Percentiles rank a stretch among this genome's conserved stretches.
Conservation (phyloP, 2,113 vertebrate species). For the Vicugna pacos region DNA sequence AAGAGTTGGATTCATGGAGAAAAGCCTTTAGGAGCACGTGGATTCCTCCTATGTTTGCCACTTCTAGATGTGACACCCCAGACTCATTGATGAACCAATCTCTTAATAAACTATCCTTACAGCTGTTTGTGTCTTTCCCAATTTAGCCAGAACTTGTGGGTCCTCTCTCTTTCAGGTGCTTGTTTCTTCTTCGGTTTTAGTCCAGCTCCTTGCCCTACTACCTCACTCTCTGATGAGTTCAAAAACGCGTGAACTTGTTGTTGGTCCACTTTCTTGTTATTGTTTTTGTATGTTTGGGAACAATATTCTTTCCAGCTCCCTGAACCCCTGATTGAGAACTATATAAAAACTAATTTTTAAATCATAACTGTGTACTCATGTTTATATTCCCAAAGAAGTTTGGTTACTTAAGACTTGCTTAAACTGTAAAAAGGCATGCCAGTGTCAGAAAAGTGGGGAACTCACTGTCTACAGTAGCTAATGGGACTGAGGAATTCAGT, state of each 20-base stretch:
- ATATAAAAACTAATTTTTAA: not conserved
- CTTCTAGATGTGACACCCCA: too few relatives aligned
- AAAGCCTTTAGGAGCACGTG: not conserved
- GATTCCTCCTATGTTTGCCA: not conserved
- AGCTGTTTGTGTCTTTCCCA: not conserved
- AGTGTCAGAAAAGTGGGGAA: not conserved
- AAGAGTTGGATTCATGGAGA: not conserved
- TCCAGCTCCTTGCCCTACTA: not conserved
- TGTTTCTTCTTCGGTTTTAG: not conserved
- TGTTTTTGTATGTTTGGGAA: not conserved
- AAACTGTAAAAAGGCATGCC: not conserved
- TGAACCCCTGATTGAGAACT: not conserved
- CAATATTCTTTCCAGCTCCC: not conserved
- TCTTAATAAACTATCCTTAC: not conserved
- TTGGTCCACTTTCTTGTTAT: not conserved
- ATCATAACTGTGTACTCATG: not conserved
- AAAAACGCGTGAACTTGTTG: not conserved
- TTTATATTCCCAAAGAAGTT: not conserved
- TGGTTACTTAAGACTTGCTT: not conserved
- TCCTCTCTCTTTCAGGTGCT: not conserved
- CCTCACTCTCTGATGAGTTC: not conserved
- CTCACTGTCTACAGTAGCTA: not conserved
- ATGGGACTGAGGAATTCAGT: not conserved
- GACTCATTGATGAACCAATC: too few relatives aligned
- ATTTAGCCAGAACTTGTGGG: not conserved